A percentile compares a stretch with the other conserved stretches of the same genome.
phyloP scores from a whole-genome alignment of 2,888 invertebrate genomes.

The Hypomecis atomaria region DNA sequence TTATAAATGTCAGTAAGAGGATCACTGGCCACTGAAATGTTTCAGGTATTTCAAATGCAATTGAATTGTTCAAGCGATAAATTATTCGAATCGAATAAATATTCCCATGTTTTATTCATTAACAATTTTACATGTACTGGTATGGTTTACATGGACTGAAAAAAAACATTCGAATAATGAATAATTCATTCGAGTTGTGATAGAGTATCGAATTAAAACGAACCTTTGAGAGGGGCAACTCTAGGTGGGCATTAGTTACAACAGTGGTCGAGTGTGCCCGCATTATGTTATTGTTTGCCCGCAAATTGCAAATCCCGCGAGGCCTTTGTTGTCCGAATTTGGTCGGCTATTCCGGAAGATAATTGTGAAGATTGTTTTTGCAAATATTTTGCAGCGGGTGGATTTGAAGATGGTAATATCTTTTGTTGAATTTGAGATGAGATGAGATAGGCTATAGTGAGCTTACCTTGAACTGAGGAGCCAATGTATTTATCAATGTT shows the following conservation, averaged over 20 bases:
- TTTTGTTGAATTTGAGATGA: not conserved
- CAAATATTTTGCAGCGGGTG: slow-evolving; percentile 17
- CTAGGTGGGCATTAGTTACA: slow-evolving; percentile 32
- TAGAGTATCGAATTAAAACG: slow-evolving; percentile 8
- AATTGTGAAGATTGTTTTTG: slow-evolving; percentile 31
- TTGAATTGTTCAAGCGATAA: not conserved
- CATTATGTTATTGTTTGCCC: slow-evolving; percentile 42
- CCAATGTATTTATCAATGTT: no score
- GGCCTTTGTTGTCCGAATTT: slow-evolving; percentile 33
- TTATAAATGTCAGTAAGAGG: not conserved
- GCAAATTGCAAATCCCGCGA: slow-evolving; percentile 38
- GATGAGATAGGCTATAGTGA: no score
- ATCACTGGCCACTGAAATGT: not conserved
- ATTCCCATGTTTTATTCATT: slow-evolving; percentile 9
- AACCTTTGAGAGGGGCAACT: not conserved
- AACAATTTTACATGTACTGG: not conserved
- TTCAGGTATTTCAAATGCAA: slow-evolving; percentile 4
- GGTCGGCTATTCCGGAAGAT: slow-evolving; percentile 29
- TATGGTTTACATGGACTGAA: slow-evolving; percentile 4
- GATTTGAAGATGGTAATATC: slow-evolving; percentile 1
- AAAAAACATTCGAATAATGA: slow-evolving; percentile 12
- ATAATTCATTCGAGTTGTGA: slow-evolving; percentile 11
- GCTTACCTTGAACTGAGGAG: no score
- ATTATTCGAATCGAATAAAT: slow-evolving; percentile 8
- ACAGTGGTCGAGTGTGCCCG: slow-evolving; percentile 32